Evolutionary conservation across 2,797 vertebrate genomes (phyloP).

Genomic region (Neosilurus hyrtlii): DNA sequence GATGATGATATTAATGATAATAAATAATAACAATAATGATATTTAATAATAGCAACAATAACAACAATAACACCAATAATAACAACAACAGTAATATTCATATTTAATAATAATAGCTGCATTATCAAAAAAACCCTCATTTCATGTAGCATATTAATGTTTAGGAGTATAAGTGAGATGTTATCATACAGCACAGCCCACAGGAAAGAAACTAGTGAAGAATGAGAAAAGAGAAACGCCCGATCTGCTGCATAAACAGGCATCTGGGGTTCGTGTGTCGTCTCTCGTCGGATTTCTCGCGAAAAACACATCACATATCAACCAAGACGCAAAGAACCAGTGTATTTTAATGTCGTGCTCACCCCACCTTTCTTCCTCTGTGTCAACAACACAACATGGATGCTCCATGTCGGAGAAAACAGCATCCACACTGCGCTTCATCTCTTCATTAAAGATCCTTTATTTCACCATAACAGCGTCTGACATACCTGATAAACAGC

Average conservation of each 20-base stretch:
- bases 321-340: neutral
- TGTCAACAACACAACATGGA: constrained; percentile 59
- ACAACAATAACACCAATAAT: neutral
- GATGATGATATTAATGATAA: neutral
- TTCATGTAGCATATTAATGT: neutral
- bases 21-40: too few species aligned
- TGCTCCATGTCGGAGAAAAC: constrained; percentile 45
- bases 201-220: neutral
- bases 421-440: neutral
- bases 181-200: neutral
- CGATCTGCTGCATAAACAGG: neutral
- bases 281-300: neutral
- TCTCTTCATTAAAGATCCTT: neutral
- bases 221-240: constrained; percentile 17
- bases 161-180: neutral
- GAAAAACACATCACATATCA: neutral
- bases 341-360: neutral
- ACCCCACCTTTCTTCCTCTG: constrained; percentile 18
- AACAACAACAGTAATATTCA: neutral
- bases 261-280: neutral
- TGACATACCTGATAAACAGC: constrained; percentile 64
- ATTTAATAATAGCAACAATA: neutral
- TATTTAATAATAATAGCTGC: neutral
- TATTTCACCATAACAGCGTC: neutral
- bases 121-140: too few species aligned